These are phyloP conservation scores for Spodoptera littoralis DNA, from an alignment of 2,888 invertebrate species.

Conservation along the genomic window DNA sequence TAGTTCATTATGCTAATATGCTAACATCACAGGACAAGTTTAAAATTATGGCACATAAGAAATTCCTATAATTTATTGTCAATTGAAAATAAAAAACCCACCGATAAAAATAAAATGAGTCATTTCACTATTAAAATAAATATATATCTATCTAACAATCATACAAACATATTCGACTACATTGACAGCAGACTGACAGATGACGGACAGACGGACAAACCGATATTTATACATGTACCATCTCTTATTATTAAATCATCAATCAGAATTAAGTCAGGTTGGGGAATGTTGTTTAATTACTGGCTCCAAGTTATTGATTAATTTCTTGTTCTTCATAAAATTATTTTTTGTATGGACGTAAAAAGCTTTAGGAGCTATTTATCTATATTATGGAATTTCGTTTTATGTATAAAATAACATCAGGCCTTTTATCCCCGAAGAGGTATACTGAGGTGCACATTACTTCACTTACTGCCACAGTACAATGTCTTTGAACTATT, in stretches of 20 bases:
- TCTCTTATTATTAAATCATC: slow-evolving; percentile 78
- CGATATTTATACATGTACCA: slow-evolving; percentile 65
- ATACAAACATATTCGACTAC: slow-evolving; percentile 23
- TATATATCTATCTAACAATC: not conserved
- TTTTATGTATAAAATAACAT: too few relatives aligned
- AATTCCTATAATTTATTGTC: too few relatives aligned
- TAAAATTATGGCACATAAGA: too few relatives aligned
- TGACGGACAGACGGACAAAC: slow-evolving; percentile 61
- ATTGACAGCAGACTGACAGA: slow-evolving; percentile 50
- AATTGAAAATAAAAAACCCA: too few relatives aligned
- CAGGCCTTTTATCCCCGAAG: too few relatives aligned
- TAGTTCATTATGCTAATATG: too few relatives aligned
- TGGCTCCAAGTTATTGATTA: slow-evolving; percentile 67
- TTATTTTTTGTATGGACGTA: slow-evolving; percentile 11
- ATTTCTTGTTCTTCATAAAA: slow-evolving; percentile 41
- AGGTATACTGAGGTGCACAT: too few relatives aligned
- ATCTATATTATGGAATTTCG: too few relatives aligned
- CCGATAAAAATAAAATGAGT: not conserved
- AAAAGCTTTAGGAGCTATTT: slow-evolving; percentile 2
- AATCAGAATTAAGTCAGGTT: slow-evolving; percentile 69
- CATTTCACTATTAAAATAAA: not conserved
- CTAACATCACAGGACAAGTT: too few relatives aligned
- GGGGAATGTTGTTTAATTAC: slow-evolving; percentile 67
- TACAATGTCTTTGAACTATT: too few relatives aligned
- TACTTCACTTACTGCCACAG: too few relatives aligned